Evolutionary conservation across 2,888 invertebrate species (phyloP), one percentile per base, ranked within the genome.

Genomic region (Acrobasis repandana): DNA sequence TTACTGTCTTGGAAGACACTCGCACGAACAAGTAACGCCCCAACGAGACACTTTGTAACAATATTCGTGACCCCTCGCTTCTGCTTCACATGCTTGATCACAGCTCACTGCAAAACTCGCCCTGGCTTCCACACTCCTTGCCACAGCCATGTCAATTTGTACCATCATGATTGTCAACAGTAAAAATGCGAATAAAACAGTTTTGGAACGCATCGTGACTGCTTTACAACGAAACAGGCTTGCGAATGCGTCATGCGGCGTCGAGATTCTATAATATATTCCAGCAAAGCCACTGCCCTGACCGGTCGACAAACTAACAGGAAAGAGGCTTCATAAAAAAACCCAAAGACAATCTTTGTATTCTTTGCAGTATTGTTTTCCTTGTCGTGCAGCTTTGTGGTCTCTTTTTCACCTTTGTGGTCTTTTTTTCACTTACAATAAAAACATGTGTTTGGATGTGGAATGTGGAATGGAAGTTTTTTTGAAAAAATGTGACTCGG

Each of bases 61-160:
- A n/a, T 54, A 54, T 38, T 54, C 54, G 8, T 54, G 36, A 14
- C 54, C 38, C 6, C 14, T 38, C 11, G 54, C 54, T 10, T 54
- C 54, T 8, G 38, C 18, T n/a, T 54, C 38, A 9, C 54, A 54
- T 1, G 54, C 54, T 9, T 54, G 43, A 16, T 54, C 54, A 10
- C 54, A 54, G 54, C 54, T 54, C 14, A 54, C 54, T 20, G 54
- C 54, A 54, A 54, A 54, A 9, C 54, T 14, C 6, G 54, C 8
- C 16, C 54, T 54, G 14, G 38, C 20, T 6, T 54, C 54, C 1
- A 54, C 54, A 38, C 54, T 54, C 16, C 54, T 34, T 8, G 54
- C 18, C 5, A n/a, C 36, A 38, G 18, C 6, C 20, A 18, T 54
- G 14, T 54, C 18, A 9, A 54, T 20, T 14, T 54, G 38, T 20